These are phyloP conservation scores for Hydra vulgaris DNA, from an alignment of 30 jellyfish, hydroid and myxozoan species.

Conservation along the genomic window DNA sequence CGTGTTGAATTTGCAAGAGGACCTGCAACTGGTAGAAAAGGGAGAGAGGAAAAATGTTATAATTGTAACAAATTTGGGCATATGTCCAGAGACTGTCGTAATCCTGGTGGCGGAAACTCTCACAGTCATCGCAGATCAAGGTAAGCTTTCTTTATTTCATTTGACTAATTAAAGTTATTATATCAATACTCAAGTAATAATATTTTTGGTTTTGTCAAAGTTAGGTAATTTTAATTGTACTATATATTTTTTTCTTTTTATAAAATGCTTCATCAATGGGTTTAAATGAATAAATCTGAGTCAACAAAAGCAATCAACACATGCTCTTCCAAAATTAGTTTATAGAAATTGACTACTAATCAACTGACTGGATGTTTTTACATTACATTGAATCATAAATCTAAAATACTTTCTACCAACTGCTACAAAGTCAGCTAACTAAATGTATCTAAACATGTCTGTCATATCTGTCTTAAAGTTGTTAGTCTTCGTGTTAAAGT, in stretches of 20 bases:
- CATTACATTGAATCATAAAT: neutral
- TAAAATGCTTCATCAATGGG: neutral
- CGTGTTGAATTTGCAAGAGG: constrained; percentile 94
- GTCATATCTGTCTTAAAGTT: neutral
- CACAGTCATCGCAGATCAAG: constrained; percentile 24
- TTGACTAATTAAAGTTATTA: neutral
- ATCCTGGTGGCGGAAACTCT: constrained; percentile 24
- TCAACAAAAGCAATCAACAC: neutral
- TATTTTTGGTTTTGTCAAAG: neutral
- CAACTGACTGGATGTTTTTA: neutral
- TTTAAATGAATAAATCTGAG: neutral
- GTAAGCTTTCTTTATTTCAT: neutral
- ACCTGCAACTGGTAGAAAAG: constrained; percentile 56
- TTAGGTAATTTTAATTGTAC: neutral
- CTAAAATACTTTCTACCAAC: neutral
- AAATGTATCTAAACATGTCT: neutral
- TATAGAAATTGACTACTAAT: neutral
- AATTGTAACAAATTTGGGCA: constrained; percentile 85
- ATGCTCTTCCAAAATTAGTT: neutral
- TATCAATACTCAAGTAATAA: too few species aligned
- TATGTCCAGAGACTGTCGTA: constrained; percentile 65
- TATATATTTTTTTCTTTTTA: neutral
- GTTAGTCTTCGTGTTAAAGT: neutral
- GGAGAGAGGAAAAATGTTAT: constrained; percentile 59
- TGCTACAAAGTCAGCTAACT: neutral